phyloP scores from a whole-genome alignment of 1,140 invertebrate species.

The Drosophila nannoptera region DNA sequence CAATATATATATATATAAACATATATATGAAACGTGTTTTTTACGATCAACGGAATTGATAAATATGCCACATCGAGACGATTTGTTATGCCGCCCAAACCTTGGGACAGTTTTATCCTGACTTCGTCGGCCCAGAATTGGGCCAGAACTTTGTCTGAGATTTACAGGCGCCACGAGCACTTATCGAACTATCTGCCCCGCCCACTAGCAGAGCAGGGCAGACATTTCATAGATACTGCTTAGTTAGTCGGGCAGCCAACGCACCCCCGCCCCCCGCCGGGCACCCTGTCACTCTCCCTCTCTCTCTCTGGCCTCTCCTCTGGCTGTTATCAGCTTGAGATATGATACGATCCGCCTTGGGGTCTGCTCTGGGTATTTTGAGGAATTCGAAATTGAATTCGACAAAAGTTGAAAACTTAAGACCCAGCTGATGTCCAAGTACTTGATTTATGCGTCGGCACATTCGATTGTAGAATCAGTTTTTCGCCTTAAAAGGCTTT shows the following conservation, averaged over 20 bases:
- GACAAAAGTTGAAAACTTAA: conserved; percentile 40
- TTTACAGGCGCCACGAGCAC: conserved; percentile 26
- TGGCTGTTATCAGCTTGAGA: conserved; percentile 43
- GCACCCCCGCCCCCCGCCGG: no score
- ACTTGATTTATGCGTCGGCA: conserved; percentile 61
- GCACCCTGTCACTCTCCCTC: not conserved
- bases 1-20: not conserved
- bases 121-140: not conserved
- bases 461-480: conserved; percentile 54
- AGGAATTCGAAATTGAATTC: conserved; percentile 34
- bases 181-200: conserved; percentile 18
- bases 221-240: conserved; percentile 15
- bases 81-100: conserved; percentile 15
- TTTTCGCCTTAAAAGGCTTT: conserved; percentile 64
- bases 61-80: conserved; percentile 34
- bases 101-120: not conserved
- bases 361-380: conserved; percentile 16
- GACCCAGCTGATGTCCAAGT: conserved; percentile 35
- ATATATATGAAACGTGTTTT: conserved; percentile 53
- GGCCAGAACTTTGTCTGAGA: conserved; percentile 4
- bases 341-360: conserved; percentile 59
- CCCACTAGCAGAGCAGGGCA: conserved; percentile 6
- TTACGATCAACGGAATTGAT: conserved; percentile 55
- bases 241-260: no score
- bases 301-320: not conserved